A percentile compares a stretch with the other conserved stretches of the same genome.
Conservation (phyloP, 2,888 invertebrate species). For the Anticlea derivata region DNA sequence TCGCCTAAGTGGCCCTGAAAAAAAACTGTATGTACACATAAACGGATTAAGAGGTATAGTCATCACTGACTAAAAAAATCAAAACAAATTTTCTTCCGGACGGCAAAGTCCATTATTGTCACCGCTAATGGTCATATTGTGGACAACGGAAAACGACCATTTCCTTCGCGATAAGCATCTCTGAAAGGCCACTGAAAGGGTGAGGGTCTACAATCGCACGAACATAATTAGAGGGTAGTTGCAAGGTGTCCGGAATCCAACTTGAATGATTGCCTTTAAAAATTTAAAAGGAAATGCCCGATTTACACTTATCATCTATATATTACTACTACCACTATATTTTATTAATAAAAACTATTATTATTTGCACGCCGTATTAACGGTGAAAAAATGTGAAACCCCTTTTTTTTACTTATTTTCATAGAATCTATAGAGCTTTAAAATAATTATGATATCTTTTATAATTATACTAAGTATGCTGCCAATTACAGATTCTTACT, state of each 20-base stretch:
- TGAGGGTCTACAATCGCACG: slow-evolving; percentile 68
- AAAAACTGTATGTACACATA: not conserved
- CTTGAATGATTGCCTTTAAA: slow-evolving; percentile 56
- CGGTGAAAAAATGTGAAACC: too few species aligned
- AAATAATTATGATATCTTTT: too few species aligned
- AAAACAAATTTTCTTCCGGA: slow-evolving; percentile 40
- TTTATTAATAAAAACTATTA: too few species aligned
- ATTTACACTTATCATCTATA: too few species aligned
- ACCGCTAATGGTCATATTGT: slow-evolving; percentile 75
- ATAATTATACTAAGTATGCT: too few species aligned
- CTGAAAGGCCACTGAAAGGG: slow-evolving; percentile 80
- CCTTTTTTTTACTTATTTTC: too few species aligned
- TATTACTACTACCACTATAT: too few species aligned
- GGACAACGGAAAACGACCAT: slow-evolving; percentile 82
- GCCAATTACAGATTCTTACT: too few species aligned
- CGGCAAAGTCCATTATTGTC: slow-evolving; percentile 77
- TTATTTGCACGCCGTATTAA: too few species aligned
- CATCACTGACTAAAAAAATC: slow-evolving; percentile 28
- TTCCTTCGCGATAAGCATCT: slow-evolving; percentile 82
- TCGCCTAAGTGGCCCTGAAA: too few species aligned
- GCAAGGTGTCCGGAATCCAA: slow-evolving; percentile 53
- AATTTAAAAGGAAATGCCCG: slow-evolving; percentile 57
- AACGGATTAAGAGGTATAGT: slow-evolving; percentile 10
- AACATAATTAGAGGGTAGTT: slow-evolving; percentile 62
- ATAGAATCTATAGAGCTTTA: too few species aligned